Evolutionary conservation across 2,113 vertebrate genomes (phyloP).

Genomic region (Mixornis gularis): DNA sequence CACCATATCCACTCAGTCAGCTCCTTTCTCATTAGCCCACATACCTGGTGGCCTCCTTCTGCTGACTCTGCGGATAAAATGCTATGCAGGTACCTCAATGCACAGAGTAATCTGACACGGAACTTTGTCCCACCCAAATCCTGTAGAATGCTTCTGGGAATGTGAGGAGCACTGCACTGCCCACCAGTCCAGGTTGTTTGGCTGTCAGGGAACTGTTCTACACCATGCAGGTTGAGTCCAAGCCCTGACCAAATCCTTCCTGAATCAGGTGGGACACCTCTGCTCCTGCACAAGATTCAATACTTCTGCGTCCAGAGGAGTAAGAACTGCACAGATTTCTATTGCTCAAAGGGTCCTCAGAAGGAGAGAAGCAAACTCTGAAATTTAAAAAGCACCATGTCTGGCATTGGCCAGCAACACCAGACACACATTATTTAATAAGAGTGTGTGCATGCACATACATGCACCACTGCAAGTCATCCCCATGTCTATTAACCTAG

Average conservation of each 20-base stretch:
- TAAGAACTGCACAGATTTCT: background rate
- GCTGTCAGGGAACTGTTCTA: background rate
- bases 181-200: background rate
- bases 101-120: background rate
- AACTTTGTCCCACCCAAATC: background rate
- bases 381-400: background rate
- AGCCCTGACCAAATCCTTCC: background rate
- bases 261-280: background rate
- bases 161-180: background rate
- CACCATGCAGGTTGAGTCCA: background rate
- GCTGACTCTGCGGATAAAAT: background rate
- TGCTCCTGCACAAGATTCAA: background rate
- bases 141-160: background rate
- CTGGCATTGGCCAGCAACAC: constrained; percentile 66
- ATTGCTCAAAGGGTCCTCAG: background rate
- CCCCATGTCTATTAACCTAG: constrained; percentile 46
- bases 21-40: background rate
- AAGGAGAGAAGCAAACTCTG: background rate
- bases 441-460: background rate
- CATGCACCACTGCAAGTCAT: background rate
- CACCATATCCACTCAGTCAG: background rate
- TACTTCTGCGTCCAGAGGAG: background rate
- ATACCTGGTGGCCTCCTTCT: background rate
- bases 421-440: background rate
- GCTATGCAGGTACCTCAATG: background rate